A percentile compares a stretch with the other conserved stretches of the same genome.
These are phyloP conservation scores for Marronus borbonicus DNA, from an alignment of 2,888 invertebrate species.

Conservation along the genomic window DNA sequence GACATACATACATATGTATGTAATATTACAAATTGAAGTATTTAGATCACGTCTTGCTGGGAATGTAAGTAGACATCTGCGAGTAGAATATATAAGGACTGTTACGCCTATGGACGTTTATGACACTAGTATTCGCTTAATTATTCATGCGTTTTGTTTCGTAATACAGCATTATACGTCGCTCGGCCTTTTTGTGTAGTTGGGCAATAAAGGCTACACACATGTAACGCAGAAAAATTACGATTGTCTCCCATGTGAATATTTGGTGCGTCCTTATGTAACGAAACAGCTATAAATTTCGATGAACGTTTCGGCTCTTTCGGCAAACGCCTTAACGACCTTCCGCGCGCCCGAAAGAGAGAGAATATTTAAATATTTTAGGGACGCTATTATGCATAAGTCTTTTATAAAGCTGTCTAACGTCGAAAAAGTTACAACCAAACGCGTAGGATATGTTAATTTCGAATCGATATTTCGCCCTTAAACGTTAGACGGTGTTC, in stretches of 20 bases:
- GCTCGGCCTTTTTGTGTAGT: slow-evolving; percentile 21
- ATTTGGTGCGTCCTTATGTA: slow-evolving; percentile 30
- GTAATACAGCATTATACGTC: slow-evolving; percentile 22
- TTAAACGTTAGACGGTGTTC: slow-evolving; percentile 29
- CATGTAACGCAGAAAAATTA: slow-evolving; percentile 23
- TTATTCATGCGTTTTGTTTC: slow-evolving; percentile 32
- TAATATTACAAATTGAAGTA: slow-evolving; percentile 14
- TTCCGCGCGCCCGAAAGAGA: background rate
- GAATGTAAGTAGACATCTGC: slow-evolving; percentile 12
- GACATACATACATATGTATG: background rate
- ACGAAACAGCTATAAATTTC: slow-evolving; percentile 35
- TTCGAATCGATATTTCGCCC: slow-evolving; percentile 40
- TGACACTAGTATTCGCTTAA: slow-evolving; percentile 12
- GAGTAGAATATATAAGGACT: slow-evolving; percentile 8
- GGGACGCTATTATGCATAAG: slow-evolving; percentile 37
- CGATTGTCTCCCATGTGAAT: slow-evolving; percentile 19
- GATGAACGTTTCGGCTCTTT: slow-evolving; percentile 1
- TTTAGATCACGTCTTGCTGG: slow-evolving; percentile 11
- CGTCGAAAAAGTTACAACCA: slow-evolving; percentile 20
- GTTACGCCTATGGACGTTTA: slow-evolving; percentile 9
- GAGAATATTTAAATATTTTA: slow-evolving; percentile 44
- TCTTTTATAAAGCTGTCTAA: slow-evolving; percentile 41
- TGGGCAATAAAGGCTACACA: slow-evolving; percentile 14
- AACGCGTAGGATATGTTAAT: slow-evolving; percentile 37
- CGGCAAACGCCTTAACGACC: slow-evolving; percentile 33